Evolutionary conservation across 2,113 vertebrate genomes (phyloP).

Genomic region (Paradoxurus hermaphroditus): DNA sequence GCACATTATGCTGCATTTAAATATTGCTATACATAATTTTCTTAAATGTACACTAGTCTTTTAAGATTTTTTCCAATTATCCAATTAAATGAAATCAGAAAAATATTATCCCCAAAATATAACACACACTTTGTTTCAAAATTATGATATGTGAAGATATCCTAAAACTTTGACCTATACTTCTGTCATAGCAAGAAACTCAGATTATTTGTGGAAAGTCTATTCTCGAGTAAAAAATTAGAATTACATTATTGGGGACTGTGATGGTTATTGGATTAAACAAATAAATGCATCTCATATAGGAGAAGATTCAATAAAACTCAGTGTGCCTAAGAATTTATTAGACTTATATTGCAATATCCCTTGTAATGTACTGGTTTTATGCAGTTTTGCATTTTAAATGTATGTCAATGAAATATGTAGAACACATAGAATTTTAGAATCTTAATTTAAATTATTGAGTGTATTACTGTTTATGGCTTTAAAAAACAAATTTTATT

Average conservation of each 20-base stretch:
- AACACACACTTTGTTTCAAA: background rate
- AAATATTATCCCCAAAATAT: background rate
- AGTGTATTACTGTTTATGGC: background rate
- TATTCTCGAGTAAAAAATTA: background rate
- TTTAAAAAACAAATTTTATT: background rate
- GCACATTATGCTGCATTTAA: background rate
- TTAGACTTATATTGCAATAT: background rate
- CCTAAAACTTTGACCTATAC: background rate
- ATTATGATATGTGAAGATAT: background rate
- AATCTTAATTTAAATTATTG: background rate
- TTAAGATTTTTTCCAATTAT: background rate
- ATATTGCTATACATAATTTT: background rate
- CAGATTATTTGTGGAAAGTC: background rate
- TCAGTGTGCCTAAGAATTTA: background rate
- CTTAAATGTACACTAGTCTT: background rate
- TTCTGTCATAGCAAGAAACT: background rate
- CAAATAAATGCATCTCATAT: background rate
- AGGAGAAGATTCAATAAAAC: background rate
- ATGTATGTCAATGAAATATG: background rate
- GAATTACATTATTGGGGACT: background rate
- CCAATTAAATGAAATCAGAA: background rate
- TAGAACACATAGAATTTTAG: background rate
- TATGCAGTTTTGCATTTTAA: constrained; percentile 23
- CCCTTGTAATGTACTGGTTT: background rate
- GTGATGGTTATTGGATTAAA: background rate